Evolutionary conservation across 2,113 vertebrate species (phyloP).

Genomic region (Toxotes jaculatrix): DNA sequence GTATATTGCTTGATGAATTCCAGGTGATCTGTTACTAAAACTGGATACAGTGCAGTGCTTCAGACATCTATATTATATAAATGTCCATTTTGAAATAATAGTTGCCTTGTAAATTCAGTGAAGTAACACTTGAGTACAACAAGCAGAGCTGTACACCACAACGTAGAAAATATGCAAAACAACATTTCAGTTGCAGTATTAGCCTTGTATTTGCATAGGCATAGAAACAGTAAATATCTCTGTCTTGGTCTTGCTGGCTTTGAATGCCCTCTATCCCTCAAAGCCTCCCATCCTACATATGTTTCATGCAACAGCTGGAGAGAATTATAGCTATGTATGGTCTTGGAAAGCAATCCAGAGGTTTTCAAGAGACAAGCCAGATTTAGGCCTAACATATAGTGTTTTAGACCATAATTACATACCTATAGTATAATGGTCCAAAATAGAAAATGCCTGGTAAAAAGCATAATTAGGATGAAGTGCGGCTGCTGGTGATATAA

Average conservation of each 20-base stretch:
- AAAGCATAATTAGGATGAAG: slow-evolving; percentile 75
- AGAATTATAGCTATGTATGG: slow-evolving; percentile 74
- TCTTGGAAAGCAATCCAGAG: slow-evolving; percentile 66
- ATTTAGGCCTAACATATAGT: slow-evolving; percentile 78
- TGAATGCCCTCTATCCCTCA: slow-evolving; percentile 50
- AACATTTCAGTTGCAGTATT: slow-evolving; percentile 4
- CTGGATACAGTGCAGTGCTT: background rate
- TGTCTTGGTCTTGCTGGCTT: slow-evolving; percentile 32
- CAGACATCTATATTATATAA: background rate
- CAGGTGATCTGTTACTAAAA: background rate
- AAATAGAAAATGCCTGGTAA: slow-evolving; percentile 78
- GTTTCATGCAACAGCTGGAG: slow-evolving; percentile 78
- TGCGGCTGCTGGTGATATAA: slow-evolving; percentile 43
- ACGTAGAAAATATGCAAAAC: slow-evolving; percentile 10
- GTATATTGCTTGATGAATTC: background rate
- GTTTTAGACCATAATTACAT: slow-evolving; percentile 82
- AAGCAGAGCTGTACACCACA: background rate
- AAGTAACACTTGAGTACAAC: background rate
- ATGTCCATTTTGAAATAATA: background rate
- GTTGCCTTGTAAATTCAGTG: background rate
- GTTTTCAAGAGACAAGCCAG: slow-evolving; percentile 77
- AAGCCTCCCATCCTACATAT: slow-evolving; percentile 52
- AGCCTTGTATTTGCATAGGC: background rate
- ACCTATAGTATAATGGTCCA: slow-evolving; percentile 61
- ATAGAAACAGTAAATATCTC: slow-evolving; percentile 29